Evolutionary conservation across 2,113 vertebrate genomes (phyloP), one percentile per base, ranked within the genome.

Genomic region (Saguinus imperator): DNA sequence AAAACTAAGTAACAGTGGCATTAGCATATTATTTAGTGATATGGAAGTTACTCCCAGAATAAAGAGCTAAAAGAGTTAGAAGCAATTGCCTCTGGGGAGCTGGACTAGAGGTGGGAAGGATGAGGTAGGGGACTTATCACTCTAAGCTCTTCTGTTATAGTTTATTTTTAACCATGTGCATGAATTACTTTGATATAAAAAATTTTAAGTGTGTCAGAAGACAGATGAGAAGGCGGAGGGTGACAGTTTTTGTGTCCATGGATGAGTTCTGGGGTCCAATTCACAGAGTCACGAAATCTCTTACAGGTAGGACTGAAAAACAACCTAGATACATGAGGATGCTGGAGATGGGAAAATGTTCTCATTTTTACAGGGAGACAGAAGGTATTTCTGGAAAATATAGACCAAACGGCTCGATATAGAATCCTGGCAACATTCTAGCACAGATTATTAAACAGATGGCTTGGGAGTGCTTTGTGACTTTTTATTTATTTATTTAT

Each of bases 361-460:
- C 93, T 80, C 58, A 76, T 97, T 96, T 97, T 84, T 35, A 92
- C 96, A 96, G 76, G 70, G 92, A 96, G 95, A 94, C 89, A 97
- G 95, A 96, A 95, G 92, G 81, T 97, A 92, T 98, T 97, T 98
- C 96, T 98, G 97, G 97, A 96, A 98, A 97, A 96, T 94, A 87
- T 58, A 96, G 81, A 79, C 95, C 95, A 97, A 97, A 91, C 2
- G 68, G 77, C 97, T 97, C 84, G 57, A 85, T 94, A 95, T 94
- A 97, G 97, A 98, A 97, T 95, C 84, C 90, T 97, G 97, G 96
- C 97, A 97, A 82, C 89, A 95, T 79, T 87, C 96, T 97, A 81
- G 92, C 72, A 76, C 96, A 97, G 97, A 97, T 98, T 97, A 98
- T 97, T 96, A 98, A 97, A 97, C 97, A 98, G 97, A 98, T 98